Evolutionary conservation across 2,797 vertebrate genomes (phyloP).

Genomic region (Hyperoplus immaculatus): DNA sequence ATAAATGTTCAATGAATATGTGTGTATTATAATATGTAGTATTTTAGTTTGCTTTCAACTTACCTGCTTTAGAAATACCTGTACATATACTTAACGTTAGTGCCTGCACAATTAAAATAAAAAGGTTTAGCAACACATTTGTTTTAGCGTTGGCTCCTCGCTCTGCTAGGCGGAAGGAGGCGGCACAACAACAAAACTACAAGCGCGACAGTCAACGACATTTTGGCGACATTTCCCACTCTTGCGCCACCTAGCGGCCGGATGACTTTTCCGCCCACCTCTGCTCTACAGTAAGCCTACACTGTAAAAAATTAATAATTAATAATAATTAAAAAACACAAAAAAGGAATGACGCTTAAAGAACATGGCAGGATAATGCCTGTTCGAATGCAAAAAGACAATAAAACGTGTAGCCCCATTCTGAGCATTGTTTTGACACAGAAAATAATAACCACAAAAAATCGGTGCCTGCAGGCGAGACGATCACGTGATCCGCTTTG

Average conservation of each 20-base stretch:
- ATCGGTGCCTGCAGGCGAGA: too few relatives aligned
- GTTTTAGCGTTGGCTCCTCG: not conserved
- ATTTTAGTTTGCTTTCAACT: not conserved
- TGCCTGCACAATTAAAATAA: not conserved
- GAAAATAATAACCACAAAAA: constrained; percentile 12
- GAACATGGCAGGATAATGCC: too few relatives aligned
- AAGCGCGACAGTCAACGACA: not conserved
- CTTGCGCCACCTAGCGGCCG: constrained; percentile 36
- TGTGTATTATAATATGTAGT: too few relatives aligned
- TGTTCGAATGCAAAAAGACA: not conserved
- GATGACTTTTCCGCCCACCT: constrained; percentile 1
- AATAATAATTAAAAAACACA: not conserved
- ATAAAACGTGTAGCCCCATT: accelerated
- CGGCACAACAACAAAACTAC: constrained; percentile 12
- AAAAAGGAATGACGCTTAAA: not conserved
- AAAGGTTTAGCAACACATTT: constrained; percentile 3
- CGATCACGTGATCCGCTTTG: not conserved
- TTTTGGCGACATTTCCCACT: accelerated
- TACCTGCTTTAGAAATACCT: not conserved
- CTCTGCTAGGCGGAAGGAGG: constrained; percentile 23
- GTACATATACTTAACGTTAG: not conserved
- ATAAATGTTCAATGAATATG: too few relatives aligned
- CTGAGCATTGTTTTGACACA: not conserved
- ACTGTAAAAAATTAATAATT: too few relatives aligned
- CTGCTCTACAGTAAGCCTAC: not conserved